Evolutionary conservation across 2,888 invertebrate species (phyloP).

Genomic region (Gryllus longicercus): DNA sequence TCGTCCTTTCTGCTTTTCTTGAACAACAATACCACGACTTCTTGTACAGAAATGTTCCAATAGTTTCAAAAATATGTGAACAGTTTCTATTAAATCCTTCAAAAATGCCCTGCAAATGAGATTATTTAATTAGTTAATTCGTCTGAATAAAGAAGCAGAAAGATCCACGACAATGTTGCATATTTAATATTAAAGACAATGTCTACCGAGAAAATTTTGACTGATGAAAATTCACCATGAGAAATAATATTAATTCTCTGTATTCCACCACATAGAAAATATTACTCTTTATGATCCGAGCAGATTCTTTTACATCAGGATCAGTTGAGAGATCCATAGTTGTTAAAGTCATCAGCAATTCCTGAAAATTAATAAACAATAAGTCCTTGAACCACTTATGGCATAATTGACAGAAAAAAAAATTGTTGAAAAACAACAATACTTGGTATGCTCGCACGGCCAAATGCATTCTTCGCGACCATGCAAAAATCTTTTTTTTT

Average conservation of each 20-base stretch:
- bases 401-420: not conserved
- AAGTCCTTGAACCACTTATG: not conserved
- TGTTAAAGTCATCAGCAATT: conserved; percentile 77
- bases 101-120: conserved; percentile 63
- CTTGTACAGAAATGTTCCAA: conserved; percentile 62
- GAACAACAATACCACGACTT: conserved; percentile 63
- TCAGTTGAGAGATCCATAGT: conserved; percentile 77
- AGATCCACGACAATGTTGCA: too few relatives aligned
- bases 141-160: too few relatives aligned
- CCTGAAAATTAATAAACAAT: conserved; percentile 52
- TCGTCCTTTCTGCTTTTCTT: conserved; percentile 48
- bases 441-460: conserved; percentile 68
- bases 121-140: not conserved
- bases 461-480: conserved; percentile 83
- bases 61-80: conserved; percentile 88
- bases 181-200: too few relatives aligned
- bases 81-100: conserved; percentile 82
- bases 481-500: conserved; percentile 76
- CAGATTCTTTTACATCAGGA: conserved; percentile 67
- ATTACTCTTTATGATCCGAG: conserved; percentile 84
- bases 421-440: conserved; percentile 11
- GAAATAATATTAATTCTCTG: conserved; percentile 79
- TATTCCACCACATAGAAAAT: conserved; percentile 93
- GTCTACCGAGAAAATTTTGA: conserved; percentile 75
- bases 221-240: conserved; percentile 79